Percentiles rank a stretch among this genome's conserved stretches.
These are phyloP conservation scores for Amphibalanus amphitrite DNA, from an alignment of 1,140 invertebrate species.

Conservation along the genomic window DNA sequence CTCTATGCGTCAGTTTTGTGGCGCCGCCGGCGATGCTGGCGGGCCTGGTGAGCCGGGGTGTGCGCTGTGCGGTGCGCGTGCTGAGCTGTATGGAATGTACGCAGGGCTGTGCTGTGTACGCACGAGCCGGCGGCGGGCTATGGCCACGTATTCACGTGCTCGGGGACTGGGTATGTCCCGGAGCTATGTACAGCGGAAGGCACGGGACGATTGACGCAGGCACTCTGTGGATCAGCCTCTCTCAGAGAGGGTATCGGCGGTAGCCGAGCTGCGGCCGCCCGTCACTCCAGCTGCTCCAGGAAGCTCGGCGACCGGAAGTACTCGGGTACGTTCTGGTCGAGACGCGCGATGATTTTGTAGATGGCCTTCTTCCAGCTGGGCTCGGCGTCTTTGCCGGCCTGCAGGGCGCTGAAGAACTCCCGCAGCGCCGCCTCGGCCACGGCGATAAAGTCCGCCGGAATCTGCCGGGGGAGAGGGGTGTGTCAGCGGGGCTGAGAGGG, in stretches of 20 bases:
- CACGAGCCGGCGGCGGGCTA: too few relatives aligned
- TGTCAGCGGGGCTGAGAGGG: not conserved
- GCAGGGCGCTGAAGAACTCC: constrained; percentile 96
- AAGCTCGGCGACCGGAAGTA: constrained; percentile 99
- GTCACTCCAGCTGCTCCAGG: constrained; percentile 85
- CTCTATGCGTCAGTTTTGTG: not conserved
- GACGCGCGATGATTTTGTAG: constrained; percentile 97
- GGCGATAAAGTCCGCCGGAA: constrained; percentile 86
- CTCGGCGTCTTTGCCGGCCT: constrained; percentile 85
- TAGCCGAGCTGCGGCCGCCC: too few relatives aligned
- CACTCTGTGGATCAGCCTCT: too few relatives aligned
- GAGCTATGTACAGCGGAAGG: not conserved
- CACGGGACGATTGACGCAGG: not conserved
- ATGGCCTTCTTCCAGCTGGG: constrained; percentile 99
- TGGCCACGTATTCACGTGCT: not conserved
- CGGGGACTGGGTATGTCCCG: too few relatives aligned
- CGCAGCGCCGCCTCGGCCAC: constrained; percentile 92
- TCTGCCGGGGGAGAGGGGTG: constrained; percentile 38
- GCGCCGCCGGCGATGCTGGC: too few relatives aligned
- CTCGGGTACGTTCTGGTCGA: constrained; percentile 96
- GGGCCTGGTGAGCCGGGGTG: not conserved
- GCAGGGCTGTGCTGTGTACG: too few relatives aligned
- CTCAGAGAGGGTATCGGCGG: too few relatives aligned
- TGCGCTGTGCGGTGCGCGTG: not conserved
- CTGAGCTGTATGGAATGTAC: not conserved